phyloP scores from a whole-genome alignment of 2,797 vertebrate species.

The Enteromius radiatus region DNA sequence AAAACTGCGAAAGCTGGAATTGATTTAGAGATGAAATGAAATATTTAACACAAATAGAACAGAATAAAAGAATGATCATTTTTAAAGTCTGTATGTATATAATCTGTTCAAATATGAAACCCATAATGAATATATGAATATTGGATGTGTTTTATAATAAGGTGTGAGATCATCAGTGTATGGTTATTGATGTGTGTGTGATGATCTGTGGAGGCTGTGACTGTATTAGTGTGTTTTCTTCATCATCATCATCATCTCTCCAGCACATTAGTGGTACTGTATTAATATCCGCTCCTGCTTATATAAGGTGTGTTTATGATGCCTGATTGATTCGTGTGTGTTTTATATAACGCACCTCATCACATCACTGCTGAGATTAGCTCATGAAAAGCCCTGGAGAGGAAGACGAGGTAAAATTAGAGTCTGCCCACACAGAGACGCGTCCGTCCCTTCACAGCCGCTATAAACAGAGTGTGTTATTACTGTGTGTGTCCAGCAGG shows the following conservation, averaged over 20 bases:
- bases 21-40: too few species aligned
- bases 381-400: constrained; percentile 21
- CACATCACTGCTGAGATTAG: constrained; percentile 1
- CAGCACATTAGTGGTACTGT: background rate
- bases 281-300: background rate
- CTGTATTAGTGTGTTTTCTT: background rate
- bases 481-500: constrained; percentile 60
- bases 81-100: background rate
- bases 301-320: background rate
- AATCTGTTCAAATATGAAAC: background rate
- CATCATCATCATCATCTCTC: background rate
- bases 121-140: background rate
- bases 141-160: background rate
- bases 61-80: background rate
- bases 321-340: background rate
- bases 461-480: constrained; percentile 44
- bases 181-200: background rate
- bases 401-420: constrained; percentile 26
- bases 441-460: background rate
- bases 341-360: constrained; percentile 27
- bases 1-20: too few species aligned
- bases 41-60: too few species aligned
- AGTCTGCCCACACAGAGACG: background rate
- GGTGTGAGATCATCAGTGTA: background rate
- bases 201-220: background rate